Conservation (phyloP, 2,888 invertebrate species). For the Timandra comae region DNA sequence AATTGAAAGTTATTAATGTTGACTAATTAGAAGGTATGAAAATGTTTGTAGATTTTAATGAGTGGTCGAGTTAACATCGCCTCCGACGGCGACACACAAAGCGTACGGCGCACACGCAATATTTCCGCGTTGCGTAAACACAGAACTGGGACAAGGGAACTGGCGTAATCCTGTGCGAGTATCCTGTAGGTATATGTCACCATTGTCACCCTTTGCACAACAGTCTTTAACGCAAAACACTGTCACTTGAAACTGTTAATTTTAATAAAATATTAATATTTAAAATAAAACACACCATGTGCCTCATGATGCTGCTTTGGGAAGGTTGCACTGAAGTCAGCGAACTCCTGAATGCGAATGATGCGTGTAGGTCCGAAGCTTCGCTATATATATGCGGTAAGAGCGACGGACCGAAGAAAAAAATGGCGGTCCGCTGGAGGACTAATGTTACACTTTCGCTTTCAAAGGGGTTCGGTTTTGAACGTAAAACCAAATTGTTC, state of each 20-base stretch:
- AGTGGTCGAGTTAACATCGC: constrained; percentile 38
- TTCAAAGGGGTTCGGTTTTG: constrained; percentile 58
- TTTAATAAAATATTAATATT: constrained; percentile 22
- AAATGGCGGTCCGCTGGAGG: constrained; percentile 63
- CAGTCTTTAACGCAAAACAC: constrained; percentile 32
- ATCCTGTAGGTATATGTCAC: constrained; percentile 12
- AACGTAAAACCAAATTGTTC: constrained; percentile 52
- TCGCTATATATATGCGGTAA: constrained; percentile 71
- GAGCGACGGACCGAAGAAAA: constrained; percentile 71
- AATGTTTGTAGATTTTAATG: constrained; percentile 34
- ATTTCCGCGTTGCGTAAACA: constrained; percentile 49
- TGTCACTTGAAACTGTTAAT: constrained; percentile 31
- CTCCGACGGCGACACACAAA: constrained; percentile 34
- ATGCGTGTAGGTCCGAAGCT: constrained; percentile 60
- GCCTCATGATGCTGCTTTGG: constrained; percentile 73
- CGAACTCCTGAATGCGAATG: constrained; percentile 76
- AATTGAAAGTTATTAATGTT: constrained; percentile 41
- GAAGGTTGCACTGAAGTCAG: constrained; percentile 75
- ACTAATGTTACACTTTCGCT: constrained; percentile 75
- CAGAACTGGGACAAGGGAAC: constrained; percentile 38
- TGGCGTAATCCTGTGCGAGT: constrained; percentile 20
- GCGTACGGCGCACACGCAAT: constrained; percentile 37
- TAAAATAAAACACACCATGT: constrained; percentile 63
- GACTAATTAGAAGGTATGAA: constrained; percentile 44
- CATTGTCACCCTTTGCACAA: constrained; percentile 6